phyloP scores from a whole-genome alignment of 1,140 invertebrate species.

The Hylaeus anthracinus region DNA sequence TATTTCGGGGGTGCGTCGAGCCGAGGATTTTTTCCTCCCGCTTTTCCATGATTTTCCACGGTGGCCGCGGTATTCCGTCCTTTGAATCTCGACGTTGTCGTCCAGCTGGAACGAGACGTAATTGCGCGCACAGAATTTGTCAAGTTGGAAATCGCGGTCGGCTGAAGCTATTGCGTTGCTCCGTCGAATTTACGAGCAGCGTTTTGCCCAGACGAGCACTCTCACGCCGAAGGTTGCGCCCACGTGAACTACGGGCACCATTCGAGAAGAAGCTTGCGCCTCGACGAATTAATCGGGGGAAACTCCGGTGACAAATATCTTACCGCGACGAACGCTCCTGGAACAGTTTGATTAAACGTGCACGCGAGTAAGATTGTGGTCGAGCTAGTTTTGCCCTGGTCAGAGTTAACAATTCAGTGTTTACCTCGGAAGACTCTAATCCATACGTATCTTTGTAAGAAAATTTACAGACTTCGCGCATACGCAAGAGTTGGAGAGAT shows the following conservation, averaged over 20 bases:
- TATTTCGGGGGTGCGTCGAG: slow-evolving; percentile 12
- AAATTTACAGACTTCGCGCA: too few species aligned
- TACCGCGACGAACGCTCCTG: too few species aligned
- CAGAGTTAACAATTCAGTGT: too few species aligned
- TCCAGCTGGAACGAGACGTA: neutral
- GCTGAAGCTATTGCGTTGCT: neutral
- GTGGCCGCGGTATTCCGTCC: slow-evolving; percentile 5
- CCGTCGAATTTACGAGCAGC: slow-evolving; percentile 2
- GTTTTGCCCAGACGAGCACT: neutral
- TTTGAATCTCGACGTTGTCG: slow-evolving; percentile 16
- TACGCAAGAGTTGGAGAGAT: too few species aligned
- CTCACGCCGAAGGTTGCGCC: neutral
- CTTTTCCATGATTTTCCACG: slow-evolving; percentile 13
- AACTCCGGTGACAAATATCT: slow-evolving; percentile 1
- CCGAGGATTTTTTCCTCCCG: neutral
- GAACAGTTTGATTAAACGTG: neutral
- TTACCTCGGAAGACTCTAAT: too few species aligned
- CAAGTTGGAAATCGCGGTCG: slow-evolving; percentile 17
- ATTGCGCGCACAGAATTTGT: slow-evolving; percentile 33
- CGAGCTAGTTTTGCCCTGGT: neutral
- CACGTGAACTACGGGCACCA: neutral
- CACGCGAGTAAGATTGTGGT: neutral
- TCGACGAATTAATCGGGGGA: slow-evolving; percentile 19
- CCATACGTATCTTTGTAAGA: too few species aligned
- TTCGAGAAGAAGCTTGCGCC: neutral